Conservation (phyloP, 2,888 invertebrate genomes). For the Vannuccia rotundouncinata region DNA sequence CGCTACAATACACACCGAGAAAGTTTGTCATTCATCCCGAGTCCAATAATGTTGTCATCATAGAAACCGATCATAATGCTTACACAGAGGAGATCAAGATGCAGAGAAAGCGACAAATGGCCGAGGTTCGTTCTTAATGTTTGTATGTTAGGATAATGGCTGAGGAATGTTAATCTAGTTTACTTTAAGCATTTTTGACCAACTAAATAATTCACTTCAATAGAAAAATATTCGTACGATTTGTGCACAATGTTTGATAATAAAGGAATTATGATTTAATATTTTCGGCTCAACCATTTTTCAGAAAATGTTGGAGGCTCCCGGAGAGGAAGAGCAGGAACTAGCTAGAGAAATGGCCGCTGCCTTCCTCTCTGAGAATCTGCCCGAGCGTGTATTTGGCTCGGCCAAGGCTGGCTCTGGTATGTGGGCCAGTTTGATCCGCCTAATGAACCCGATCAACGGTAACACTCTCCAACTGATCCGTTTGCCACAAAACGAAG, state of each 20-base stretch:
- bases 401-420: constrained; percentile 87
- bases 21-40: constrained; percentile 87
- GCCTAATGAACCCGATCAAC: constrained; percentile 60
- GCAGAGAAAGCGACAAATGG: constrained; percentile 86
- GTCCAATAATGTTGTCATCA: constrained; percentile 76
- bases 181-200: too few species aligned
- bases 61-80: constrained; percentile 96
- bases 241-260: too few species aligned
- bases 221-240: too few species aligned
- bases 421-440: constrained; percentile 77
- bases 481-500: constrained; percentile 83
- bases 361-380: constrained; percentile 83
- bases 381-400: constrained; percentile 86
- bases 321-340: constrained; percentile 87
- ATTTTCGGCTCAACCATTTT: neutral
- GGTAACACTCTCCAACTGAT: constrained; percentile 65
- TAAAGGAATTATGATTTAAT: too few species aligned
- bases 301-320: constrained; percentile 83
- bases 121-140: constrained; percentile 62
- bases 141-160: too few species aligned
- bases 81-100: constrained; percentile 94
- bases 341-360: constrained; percentile 94
- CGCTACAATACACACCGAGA: constrained; percentile 87
- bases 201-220: too few species aligned
- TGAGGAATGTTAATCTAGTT: too few species aligned